phyloP scores from a whole-genome alignment of 30 jellyfish, hydroid and myxozoan genomes.

The Turritopsis rubra region DNA sequence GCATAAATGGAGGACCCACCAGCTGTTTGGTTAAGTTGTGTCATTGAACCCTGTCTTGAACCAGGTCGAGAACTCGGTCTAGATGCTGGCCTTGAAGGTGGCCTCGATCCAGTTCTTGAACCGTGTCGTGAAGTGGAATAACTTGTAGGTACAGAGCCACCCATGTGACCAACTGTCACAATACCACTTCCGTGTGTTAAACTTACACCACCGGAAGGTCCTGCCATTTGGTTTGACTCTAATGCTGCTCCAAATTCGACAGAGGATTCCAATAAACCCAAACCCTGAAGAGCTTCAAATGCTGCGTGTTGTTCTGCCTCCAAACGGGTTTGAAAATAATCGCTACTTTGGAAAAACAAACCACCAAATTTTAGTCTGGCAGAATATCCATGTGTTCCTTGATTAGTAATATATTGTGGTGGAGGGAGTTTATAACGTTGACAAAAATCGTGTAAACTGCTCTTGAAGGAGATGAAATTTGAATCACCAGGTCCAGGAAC shows the following conservation, averaged over 20 bases:
- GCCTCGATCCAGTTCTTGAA: conserved; percentile 34
- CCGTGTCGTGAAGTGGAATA: conserved; percentile 29
- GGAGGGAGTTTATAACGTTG: conserved; percentile 97
- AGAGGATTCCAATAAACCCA: conserved; percentile 86
- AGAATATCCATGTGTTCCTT: conserved; percentile 92
- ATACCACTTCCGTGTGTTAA: conserved; percentile 35
- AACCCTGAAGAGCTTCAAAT: conserved; percentile 93
- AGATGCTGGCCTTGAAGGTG: conserved; percentile 34
- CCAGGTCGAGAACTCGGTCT: conserved; percentile 20
- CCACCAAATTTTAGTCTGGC: conserved; percentile 98
- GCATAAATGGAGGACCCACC: background rate
- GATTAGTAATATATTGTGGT: conserved; percentile 97
- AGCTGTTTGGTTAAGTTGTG: conserved; percentile 3
- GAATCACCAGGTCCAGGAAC: conserved; percentile 96
- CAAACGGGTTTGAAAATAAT: conserved; percentile 84
- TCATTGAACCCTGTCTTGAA: conserved; percentile 16
- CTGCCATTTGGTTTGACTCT: conserved; percentile 17
- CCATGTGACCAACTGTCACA: conserved; percentile 25
- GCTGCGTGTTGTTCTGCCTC: conserved; percentile 99
- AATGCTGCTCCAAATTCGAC: conserved; percentile 75
- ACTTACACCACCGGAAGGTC: conserved; percentile 20
- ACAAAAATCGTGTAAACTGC: conserved; percentile 96
- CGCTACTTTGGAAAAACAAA: conserved; percentile 96
- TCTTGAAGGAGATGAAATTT: conserved; percentile 81
- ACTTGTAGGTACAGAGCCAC: conserved; percentile 29